Evolutionary conservation across 2,113 vertebrate species (phyloP).

Genomic region (Sphyrna mokarran): DNA sequence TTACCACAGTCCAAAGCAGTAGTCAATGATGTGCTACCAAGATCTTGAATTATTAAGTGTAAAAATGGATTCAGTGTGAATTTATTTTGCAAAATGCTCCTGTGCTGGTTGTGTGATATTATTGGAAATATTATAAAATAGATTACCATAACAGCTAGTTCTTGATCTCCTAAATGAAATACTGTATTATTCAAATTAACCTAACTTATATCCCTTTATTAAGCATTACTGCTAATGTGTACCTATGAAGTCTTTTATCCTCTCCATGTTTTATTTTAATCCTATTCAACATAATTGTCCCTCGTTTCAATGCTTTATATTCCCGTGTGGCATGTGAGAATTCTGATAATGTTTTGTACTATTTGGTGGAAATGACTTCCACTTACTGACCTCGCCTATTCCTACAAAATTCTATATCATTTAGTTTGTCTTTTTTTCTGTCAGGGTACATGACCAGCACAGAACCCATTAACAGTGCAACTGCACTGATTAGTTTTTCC

Average conservation of each 20-base stretch:
- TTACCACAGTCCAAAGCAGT: not conserved
- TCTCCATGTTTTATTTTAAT: conserved; percentile 20
- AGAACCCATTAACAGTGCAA: not conserved
- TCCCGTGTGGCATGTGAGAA: not conserved
- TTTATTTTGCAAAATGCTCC: not conserved
- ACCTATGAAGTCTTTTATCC: not conserved
- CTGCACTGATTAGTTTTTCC: not conserved
- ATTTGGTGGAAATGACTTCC: not conserved
- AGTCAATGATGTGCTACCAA: not conserved
- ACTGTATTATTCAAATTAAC: not conserved
- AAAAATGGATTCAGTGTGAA: not conserved
- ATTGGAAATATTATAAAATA: not conserved
- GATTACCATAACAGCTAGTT: not conserved
- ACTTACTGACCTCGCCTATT: not conserved
- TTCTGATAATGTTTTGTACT: conserved; percentile 7
- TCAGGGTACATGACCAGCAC: not conserved
- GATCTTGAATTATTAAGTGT: not conserved
- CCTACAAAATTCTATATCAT: not conserved
- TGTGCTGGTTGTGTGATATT: not conserved
- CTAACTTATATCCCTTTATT: not conserved
- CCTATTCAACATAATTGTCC: not conserved
- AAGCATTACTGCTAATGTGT: not conserved
- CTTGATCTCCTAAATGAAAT: conserved; percentile 14
- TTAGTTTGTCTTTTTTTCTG: not conserved
- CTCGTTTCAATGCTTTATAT: not conserved